Percentiles rank a stretch among this genome's conserved stretches.
These are phyloP conservation scores for Caenorhabditis latens DNA, from an alignment of 1,140 invertebrate genomes.

Conservation along the genomic window DNA sequence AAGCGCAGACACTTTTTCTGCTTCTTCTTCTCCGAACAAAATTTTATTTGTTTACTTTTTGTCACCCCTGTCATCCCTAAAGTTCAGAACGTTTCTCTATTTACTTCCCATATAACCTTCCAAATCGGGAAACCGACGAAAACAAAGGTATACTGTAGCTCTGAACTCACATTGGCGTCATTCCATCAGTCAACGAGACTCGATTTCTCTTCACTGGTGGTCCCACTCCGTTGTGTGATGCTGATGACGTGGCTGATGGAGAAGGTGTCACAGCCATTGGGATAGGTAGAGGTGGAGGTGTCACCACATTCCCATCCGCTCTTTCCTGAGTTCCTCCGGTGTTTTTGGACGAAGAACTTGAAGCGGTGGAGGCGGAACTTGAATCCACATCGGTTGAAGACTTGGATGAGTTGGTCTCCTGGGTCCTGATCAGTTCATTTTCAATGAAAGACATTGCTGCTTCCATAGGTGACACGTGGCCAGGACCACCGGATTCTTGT, in stretches of 20 bases:
- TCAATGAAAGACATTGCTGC: conserved; percentile 60
- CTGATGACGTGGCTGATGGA: conserved; percentile 45
- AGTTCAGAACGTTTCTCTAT: conserved; percentile 5
- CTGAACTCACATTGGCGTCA: conserved; percentile 34
- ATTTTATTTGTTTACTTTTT: conserved; percentile 7
- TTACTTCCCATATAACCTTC: background rate
- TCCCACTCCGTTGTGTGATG: conserved; percentile 15
- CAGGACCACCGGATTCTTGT: conserved; percentile 10
- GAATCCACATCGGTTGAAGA: conserved; percentile 16
- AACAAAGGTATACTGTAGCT: too few species aligned
- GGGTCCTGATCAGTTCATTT: conserved; percentile 53
- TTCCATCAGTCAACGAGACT: conserved; percentile 20
- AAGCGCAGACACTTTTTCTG: background rate
- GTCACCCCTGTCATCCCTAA: background rate
- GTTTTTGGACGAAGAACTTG: conserved; percentile 1
- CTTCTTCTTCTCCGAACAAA: background rate
- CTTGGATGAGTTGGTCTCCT: conserved; percentile 19
- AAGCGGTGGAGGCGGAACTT: background rate
- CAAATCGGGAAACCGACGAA: background rate
- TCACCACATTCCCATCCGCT: background rate
- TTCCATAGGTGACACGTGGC: conserved; percentile 55
- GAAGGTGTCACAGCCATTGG: conserved; percentile 29
- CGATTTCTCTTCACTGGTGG: background rate
- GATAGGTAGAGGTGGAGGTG: conserved; percentile 22
- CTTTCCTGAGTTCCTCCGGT: background rate